Percentiles rank a stretch among this genome's conserved stretches.
These are phyloP conservation scores for Apodemus agrarius DNA, from an alignment of 2,797 vertebrate species.

Conservation along the genomic window DNA sequence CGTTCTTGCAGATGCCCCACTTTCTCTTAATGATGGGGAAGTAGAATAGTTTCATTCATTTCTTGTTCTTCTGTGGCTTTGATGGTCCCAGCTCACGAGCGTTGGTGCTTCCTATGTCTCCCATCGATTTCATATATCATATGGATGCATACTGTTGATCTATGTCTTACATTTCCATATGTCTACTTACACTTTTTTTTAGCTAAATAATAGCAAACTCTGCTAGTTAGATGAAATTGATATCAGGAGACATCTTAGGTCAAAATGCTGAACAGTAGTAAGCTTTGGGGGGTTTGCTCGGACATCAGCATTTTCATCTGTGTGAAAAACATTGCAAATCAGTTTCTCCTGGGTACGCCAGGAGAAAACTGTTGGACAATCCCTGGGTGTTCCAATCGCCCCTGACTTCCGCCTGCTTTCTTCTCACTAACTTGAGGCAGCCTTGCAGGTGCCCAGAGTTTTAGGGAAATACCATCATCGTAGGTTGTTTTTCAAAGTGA, in stretches of 20 bases:
- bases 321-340: slow-evolving; percentile 8
- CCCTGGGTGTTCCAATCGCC: background rate
- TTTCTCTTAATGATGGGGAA: slow-evolving; percentile 5
- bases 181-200: slow-evolving; percentile 53
- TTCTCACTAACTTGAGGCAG: background rate
- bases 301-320: slow-evolving; percentile 31
- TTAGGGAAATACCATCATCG: slow-evolving; percentile 11
- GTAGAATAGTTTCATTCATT: slow-evolving; percentile 45
- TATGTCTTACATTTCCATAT: slow-evolving; percentile 13
- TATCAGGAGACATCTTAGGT: background rate
- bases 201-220: slow-evolving; percentile 30
- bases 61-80: slow-evolving; percentile 60
- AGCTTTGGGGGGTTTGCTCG: background rate
- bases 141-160: slow-evolving; percentile 32
- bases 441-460: background rate
- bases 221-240: slow-evolving; percentile 7
- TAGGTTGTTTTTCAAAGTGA: slow-evolving; percentile 31
- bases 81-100: slow-evolving; percentile 17
- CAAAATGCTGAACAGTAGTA: slow-evolving; percentile 49
- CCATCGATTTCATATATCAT: slow-evolving; percentile 67
- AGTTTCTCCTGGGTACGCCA: background rate
- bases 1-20: background rate
- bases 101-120: slow-evolving; percentile 65
- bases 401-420: background rate
- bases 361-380: background rate